phyloP scores from a whole-genome alignment of 2,888 invertebrate species.

The Acleris emargana region DNA sequence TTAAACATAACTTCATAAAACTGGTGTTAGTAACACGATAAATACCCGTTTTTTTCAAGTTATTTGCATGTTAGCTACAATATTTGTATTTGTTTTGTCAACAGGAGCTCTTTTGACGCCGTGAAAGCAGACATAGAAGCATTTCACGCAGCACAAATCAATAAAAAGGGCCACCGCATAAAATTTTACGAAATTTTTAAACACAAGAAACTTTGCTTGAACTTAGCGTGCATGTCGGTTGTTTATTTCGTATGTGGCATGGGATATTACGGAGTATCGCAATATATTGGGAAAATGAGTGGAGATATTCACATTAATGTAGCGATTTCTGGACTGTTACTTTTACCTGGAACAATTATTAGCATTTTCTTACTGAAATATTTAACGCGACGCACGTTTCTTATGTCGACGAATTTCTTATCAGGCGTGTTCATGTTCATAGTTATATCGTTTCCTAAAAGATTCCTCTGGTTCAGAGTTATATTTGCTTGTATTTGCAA shows the following conservation, averaged over 20 bases:
- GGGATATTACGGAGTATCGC: slow-evolving; percentile 92
- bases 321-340: slow-evolving; percentile 86
- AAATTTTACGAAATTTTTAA: slow-evolving; percentile 65
- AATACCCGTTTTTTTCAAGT: too few species aligned
- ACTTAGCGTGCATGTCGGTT: slow-evolving; percentile 86
- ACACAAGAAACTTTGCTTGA: slow-evolving; percentile 80
- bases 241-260: slow-evolving; percentile 91
- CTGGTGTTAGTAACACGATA: too few species aligned
- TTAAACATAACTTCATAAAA: too few species aligned
- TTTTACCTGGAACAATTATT: slow-evolving; percentile 85
- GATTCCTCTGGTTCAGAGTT: slow-evolving; percentile 73
- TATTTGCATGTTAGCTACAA: neutral
- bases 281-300: slow-evolving; percentile 89
- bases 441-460: slow-evolving; percentile 52
- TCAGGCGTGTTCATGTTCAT: slow-evolving; percentile 64
- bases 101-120: slow-evolving; percentile 46
- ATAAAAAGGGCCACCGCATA: slow-evolving; percentile 43
- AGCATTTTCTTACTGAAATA: slow-evolving; percentile 83
- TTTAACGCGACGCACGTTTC: slow-evolving; percentile 84
- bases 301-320: slow-evolving; percentile 92
- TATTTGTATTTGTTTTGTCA: slow-evolving; percentile 51
- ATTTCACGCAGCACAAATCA: slow-evolving; percentile 43
- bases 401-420: slow-evolving; percentile 80
- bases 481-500: slow-evolving; percentile 87
- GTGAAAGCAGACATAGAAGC: slow-evolving; percentile 58